phyloP scores from a whole-genome alignment of 2,888 invertebrate genomes.

The Perdita meconis region DNA sequence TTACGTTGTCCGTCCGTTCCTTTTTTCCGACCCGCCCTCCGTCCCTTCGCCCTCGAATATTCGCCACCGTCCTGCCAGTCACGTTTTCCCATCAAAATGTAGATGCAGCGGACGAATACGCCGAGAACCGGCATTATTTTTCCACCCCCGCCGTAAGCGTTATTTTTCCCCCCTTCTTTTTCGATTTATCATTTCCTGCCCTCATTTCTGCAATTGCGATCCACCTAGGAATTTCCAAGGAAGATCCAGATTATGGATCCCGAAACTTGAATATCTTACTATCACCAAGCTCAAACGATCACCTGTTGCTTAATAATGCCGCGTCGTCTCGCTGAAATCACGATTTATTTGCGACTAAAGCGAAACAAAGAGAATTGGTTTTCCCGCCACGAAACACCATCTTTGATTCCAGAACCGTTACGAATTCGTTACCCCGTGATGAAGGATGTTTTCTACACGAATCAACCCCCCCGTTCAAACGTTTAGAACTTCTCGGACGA shows the following conservation, averaged over 20 bases:
- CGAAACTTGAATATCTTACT: slow-evolving; percentile 3
- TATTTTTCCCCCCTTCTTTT: slow-evolving; percentile 56
- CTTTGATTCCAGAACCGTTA: too few relatives aligned
- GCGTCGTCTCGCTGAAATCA: slow-evolving; percentile 36
- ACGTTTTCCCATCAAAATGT: slow-evolving; percentile 61
- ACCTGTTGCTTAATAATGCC: slow-evolving; percentile 67
- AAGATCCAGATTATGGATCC: not conserved
- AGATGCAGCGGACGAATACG: slow-evolving; percentile 22
- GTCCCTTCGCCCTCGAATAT: slow-evolving; percentile 8
- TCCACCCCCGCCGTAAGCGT: slow-evolving; percentile 38
- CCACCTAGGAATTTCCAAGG: too few relatives aligned
- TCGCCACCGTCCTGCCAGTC: slow-evolving; percentile 50
- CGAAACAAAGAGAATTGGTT: slow-evolving; percentile 34
- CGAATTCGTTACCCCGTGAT: too few relatives aligned
- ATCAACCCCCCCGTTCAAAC: too few relatives aligned
- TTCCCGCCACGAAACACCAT: too few relatives aligned
- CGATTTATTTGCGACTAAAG: slow-evolving; percentile 53
- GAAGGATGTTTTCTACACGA: too few relatives aligned
- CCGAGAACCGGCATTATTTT: slow-evolving; percentile 42
- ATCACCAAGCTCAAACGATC: slow-evolving; percentile 37
- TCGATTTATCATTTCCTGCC: slow-evolving; percentile 45
- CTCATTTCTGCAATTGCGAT: too few relatives aligned
- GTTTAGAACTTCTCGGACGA: too few relatives aligned
- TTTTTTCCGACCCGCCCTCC: not conserved
- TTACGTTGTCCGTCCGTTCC: slow-evolving; percentile 3